Evolutionary conservation across 2,888 invertebrate species (phyloP).

Genomic region (Zaprionus bogoriensis): DNA sequence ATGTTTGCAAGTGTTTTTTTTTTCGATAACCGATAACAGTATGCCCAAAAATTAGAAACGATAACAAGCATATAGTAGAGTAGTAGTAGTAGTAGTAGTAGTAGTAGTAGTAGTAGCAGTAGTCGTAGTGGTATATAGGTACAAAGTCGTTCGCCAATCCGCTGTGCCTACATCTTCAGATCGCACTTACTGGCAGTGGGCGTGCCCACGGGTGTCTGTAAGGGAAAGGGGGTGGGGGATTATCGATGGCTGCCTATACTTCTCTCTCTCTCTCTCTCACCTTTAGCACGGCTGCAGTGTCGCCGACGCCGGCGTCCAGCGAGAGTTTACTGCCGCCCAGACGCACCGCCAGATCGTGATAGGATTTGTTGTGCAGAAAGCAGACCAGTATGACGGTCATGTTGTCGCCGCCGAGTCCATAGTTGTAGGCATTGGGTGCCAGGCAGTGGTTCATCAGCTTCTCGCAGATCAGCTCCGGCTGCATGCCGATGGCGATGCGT

Average conservation of each 20-base stretch:
- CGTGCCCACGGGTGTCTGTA: conserved; percentile 11
- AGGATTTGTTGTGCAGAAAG: conserved; percentile 84
- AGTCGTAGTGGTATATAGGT: too few species aligned
- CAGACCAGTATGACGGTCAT: conserved; percentile 98
- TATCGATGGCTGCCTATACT: background rate
- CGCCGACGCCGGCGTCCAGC: conserved; percentile 39
- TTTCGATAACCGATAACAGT: background rate
- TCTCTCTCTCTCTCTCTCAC: too few species aligned
- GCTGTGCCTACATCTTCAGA: too few species aligned
- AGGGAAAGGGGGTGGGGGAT: too few species aligned
- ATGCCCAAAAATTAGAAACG: conserved; percentile 18
- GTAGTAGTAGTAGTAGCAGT: too few species aligned
- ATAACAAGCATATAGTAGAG: too few species aligned
- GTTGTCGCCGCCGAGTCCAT: conserved; percentile 98
- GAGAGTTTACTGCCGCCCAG: conserved; percentile 48
- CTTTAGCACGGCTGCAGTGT: conserved; percentile 18
- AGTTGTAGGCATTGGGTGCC: conserved; percentile 97
- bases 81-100: too few species aligned
- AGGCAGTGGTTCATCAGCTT: conserved; percentile 96
- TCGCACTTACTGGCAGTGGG: conserved; percentile 5
- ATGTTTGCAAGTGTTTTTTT: background rate
- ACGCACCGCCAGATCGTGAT: conserved; percentile 77
- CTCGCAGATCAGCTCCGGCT: conserved; percentile 97
- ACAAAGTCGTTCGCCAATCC: too few species aligned
- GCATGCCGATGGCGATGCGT: conserved; percentile 90